Percentiles rank a stretch among this genome's conserved stretches.
Conservation (phyloP, 2,888 invertebrate species). For the Melanophora roralis region DNA sequence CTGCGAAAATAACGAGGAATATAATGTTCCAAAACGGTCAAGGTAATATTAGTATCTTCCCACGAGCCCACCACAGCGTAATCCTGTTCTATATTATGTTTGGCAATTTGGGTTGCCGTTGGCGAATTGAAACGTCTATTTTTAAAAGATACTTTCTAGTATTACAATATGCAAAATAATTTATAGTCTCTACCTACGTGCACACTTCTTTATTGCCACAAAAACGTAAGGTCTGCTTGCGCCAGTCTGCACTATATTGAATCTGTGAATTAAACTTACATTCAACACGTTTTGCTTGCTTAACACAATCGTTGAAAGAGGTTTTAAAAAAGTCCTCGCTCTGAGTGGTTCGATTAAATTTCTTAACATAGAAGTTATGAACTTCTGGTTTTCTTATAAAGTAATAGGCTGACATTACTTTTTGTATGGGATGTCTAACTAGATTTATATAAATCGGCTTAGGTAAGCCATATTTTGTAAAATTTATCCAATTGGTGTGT, state of each 20-base stretch:
- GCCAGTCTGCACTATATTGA: slow-evolving; percentile 88
- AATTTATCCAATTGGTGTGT: slow-evolving; percentile 92
- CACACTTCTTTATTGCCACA: slow-evolving; percentile 90
- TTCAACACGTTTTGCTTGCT: slow-evolving; percentile 69
- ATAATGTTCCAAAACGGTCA: slow-evolving; percentile 88
- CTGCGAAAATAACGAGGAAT: slow-evolving; percentile 89
- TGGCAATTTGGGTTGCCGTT: slow-evolving; percentile 86
- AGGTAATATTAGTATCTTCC: slow-evolving; percentile 89
- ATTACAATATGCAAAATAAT: not conserved
- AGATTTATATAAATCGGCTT: slow-evolving; percentile 92
- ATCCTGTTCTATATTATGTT: slow-evolving; percentile 88
- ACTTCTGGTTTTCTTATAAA: slow-evolving; percentile 79
- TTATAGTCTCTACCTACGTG: slow-evolving; percentile 80
- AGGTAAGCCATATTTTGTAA: slow-evolving; percentile 85
- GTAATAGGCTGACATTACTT: slow-evolving; percentile 93
- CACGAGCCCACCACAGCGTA: slow-evolving; percentile 94
- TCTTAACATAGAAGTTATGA: slow-evolving; percentile 42
- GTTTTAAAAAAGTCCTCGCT: slow-evolving; percentile 65
- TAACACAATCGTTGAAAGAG: slow-evolving; percentile 85
- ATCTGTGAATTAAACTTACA: slow-evolving; percentile 83
- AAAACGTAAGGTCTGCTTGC: slow-evolving; percentile 89
- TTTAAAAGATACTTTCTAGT: not conserved
- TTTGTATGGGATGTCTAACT: slow-evolving; percentile 91
- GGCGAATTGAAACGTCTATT: slow-evolving; percentile 2
- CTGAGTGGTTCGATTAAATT: slow-evolving; percentile 10